Base-by-base conservation (phyloP, 2,113 vertebrate species). In the Pycnonotus jocosus region DNA sequence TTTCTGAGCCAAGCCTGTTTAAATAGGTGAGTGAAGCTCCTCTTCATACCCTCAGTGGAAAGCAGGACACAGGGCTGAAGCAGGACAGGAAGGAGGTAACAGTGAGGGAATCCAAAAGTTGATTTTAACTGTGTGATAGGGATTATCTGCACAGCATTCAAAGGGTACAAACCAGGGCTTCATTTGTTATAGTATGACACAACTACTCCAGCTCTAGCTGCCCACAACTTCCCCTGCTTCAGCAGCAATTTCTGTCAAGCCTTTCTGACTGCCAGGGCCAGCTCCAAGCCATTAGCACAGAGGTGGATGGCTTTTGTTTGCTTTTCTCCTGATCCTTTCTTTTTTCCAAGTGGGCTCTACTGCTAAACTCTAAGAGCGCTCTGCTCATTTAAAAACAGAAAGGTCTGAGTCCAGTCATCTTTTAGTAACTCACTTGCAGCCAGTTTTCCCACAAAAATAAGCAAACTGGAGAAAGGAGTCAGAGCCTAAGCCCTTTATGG, bases 391-490 rank as follows among this genome's bases (percentile, higher is more conserved):
- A 50, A 84, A 94, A 93, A 93, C 72, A 94, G 69, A 95, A 93
- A 95, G 77, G 80, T 95, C 86, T 92, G 56, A 83, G 64, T 56
- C 76, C 61, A 72, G 92, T 68, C 88, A 94, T 86, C 68, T 44
- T 81, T 83, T 92, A 90, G 76, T 81, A 76, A 92, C 90, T 93
- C 53, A 23, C 54, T 71, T 92, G 82, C 68, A 95, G 88, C 68
- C 79, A 88, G 92, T 83, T 95, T 84, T 87, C 79, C 69, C 90
- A 95, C 88, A 96, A 93, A 96, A 96, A 96, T 96, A 96, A 97
- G 90, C 95, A 96, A 96, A 96, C 90, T 68, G 60, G 77, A 73
- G 84, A 91, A 95, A 90, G 51, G 79, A 96, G 92, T 92, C 95
- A 96, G 68, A 92, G 72, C 45, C 65, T 96, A 96, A 95, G 92